Conservation (phyloP, 92 coral and sea anemone genomes). For the Epizoanthus illoricatus region DNA sequence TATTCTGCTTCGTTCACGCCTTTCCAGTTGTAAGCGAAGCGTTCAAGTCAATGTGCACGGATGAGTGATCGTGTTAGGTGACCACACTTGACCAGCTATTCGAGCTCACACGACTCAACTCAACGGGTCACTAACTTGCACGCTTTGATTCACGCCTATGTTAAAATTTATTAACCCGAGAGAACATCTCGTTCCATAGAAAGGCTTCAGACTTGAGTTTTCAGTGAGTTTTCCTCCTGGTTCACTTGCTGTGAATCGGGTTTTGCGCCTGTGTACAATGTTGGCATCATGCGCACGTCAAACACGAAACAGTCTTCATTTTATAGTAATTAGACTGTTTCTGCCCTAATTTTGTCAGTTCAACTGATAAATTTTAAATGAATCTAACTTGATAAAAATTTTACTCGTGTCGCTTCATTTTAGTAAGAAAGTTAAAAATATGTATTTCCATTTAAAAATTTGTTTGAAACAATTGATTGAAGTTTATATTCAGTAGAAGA, state of each 20-base stretch:
- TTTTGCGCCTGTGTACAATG: background rate
- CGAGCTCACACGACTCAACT: slow-evolving; percentile 4
- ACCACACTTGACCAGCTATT: background rate
- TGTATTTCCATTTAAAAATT: background rate
- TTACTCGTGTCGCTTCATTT: background rate
- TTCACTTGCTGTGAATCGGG: slow-evolving; percentile 12
- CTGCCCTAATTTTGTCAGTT: background rate
- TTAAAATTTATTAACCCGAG: background rate
- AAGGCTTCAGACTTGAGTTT: slow-evolving; percentile 16
- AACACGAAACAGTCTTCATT: background rate
- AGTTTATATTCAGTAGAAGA: background rate
- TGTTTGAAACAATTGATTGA: no score
- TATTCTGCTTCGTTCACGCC: background rate
- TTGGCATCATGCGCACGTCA: slow-evolving; percentile 2
- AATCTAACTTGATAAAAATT: background rate
- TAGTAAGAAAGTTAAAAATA: background rate
- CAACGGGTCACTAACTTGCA: slow-evolving; percentile 9
- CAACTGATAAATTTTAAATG: slow-evolving; percentile 32
- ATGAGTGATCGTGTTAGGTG: background rate
- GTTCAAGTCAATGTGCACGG: background rate
- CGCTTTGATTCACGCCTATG: slow-evolving; percentile 7
- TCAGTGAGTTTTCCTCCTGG: slow-evolving; percentile 20
- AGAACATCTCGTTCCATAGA: background rate
- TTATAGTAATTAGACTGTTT: no score
- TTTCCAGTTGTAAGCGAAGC: slow-evolving; percentile 9